phyloP scores from a whole-genome alignment of 2,113 vertebrate genomes.

The Ageneiosus marmoratus region DNA sequence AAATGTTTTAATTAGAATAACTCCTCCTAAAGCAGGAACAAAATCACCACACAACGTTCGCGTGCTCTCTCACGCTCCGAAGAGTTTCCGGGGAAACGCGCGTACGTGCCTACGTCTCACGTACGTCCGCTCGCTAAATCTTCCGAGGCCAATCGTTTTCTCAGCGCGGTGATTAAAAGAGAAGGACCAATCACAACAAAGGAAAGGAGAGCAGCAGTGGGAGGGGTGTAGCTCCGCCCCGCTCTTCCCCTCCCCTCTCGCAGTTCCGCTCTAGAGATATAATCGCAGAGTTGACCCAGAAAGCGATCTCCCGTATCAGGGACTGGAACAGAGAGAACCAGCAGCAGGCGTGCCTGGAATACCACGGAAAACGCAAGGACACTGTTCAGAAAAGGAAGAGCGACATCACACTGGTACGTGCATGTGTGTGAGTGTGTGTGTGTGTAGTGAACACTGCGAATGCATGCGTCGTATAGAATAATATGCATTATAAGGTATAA shows the following conservation, averaged over 20 bases:
- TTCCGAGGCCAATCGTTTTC: not conserved
- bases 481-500: not conserved
- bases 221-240: slow-evolving; percentile 49
- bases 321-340: not conserved
- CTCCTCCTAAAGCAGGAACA: not conserved
- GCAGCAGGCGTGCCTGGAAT: slow-evolving; percentile 19
- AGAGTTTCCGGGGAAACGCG: slow-evolving; percentile 2
- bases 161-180: slow-evolving; percentile 62
- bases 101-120: slow-evolving; percentile 21
- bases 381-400: slow-evolving; percentile 14
- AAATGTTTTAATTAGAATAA: not conserved
- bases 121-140: not conserved
- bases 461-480: not conserved
- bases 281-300: slow-evolving; percentile 77
- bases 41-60: not conserved
- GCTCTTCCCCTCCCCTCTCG: slow-evolving; percentile 36
- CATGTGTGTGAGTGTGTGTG: not conserved
- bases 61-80: not conserved
- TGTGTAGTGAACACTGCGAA: not conserved
- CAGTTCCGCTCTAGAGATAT: slow-evolving; percentile 63
- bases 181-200: slow-evolving; percentile 74
- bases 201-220: slow-evolving; percentile 50
- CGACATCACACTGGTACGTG: slow-evolving; percentile 26
- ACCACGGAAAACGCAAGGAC: slow-evolving; percentile 14
- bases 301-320: slow-evolving; percentile 69